A percentile compares a stretch with the other conserved stretches of the same genome.
phyloP scores from a whole-genome alignment of 2,888 invertebrate species.

The Hemicrepidius hirtus region DNA sequence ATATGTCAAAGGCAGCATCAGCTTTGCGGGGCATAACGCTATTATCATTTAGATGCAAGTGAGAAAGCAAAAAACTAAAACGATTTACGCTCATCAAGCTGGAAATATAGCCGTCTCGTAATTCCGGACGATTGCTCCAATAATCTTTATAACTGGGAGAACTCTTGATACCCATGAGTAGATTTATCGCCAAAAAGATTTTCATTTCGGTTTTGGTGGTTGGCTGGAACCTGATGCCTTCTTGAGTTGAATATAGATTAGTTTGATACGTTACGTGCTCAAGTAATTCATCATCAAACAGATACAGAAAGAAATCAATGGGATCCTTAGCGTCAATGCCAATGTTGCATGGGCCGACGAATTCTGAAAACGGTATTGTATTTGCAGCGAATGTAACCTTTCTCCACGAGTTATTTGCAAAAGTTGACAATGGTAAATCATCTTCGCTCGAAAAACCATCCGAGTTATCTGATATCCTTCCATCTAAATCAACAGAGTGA shows the following conservation, averaged over 20 bases:
- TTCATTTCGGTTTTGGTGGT: slow-evolving; percentile 25
- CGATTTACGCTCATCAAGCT: slow-evolving; percentile 34
- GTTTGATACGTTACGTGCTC: not conserved
- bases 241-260: slow-evolving; percentile 9
- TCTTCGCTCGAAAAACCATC: slow-evolving; percentile 1
- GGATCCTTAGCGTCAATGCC: not conserved
- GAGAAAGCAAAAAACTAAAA: slow-evolving; percentile 48
- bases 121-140: slow-evolving; percentile 46
- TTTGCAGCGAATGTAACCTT: not conserved
- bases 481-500: not conserved
- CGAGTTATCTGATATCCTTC: not conserved
- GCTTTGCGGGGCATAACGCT: slow-evolving; percentile 43
- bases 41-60: slow-evolving; percentile 56
- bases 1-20: slow-evolving; percentile 49
- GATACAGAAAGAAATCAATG: slow-evolving; percentile 1
- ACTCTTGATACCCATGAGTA: slow-evolving; percentile 55
- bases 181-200: slow-evolving; percentile 52
- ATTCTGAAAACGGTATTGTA: not conserved
- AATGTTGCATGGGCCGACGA: not conserved
- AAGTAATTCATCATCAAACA: not conserved
- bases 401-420: not conserved
- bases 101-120: slow-evolving; percentile 37
- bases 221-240: not conserved
- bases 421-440: not conserved
- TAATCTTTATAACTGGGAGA: slow-evolving; percentile 53